Percentiles rank a stretch among this genome's conserved stretches.
These are phyloP conservation scores for Seriola aureovittata DNA, from an alignment of 2,113 vertebrate genomes.

Conservation along the genomic window DNA sequence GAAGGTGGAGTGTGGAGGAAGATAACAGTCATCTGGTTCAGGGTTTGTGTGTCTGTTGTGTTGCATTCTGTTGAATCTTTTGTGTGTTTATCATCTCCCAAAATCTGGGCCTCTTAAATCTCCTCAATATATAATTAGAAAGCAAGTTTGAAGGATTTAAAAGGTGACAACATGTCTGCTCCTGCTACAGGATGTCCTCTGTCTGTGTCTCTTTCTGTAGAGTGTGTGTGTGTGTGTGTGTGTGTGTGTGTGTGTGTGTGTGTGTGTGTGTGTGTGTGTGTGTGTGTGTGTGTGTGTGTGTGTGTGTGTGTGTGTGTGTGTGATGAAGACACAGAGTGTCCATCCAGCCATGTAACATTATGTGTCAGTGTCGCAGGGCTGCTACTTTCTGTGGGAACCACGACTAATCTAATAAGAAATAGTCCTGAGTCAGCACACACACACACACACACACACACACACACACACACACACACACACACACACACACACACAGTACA, in stretches of 20 bases:
- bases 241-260: background rate
- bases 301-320: background rate
- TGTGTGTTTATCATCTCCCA: background rate
- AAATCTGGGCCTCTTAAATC: background rate
- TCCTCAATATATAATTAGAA: background rate
- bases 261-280: constrained; percentile 2
- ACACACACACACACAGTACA: constrained; percentile 3
- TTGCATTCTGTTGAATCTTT: constrained; percentile 1
- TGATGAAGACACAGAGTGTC: background rate
- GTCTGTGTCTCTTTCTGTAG: background rate
- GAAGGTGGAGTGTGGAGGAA: constrained; percentile 21
- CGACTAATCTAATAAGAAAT: constrained; percentile 48
- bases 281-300: background rate
- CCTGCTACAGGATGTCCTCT: background rate
- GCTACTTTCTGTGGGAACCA: constrained; percentile 43
- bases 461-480: constrained; percentile 7
- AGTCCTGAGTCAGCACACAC: constrained; percentile 31
- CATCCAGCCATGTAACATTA: constrained; percentile 30
- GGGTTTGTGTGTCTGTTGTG: background rate
- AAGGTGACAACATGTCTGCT: constrained; percentile 35
- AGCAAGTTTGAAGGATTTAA: constrained; percentile 9
- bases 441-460: constrained; percentile 21
- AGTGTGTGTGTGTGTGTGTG: background rate
- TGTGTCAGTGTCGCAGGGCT: constrained; percentile 41
- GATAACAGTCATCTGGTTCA: constrained; percentile 25